Percentiles rank a stretch among this genome's conserved stretches.
phyloP scores from a whole-genome alignment of 1,140 invertebrate genomes.

The Drosophila sechellia region DNA sequence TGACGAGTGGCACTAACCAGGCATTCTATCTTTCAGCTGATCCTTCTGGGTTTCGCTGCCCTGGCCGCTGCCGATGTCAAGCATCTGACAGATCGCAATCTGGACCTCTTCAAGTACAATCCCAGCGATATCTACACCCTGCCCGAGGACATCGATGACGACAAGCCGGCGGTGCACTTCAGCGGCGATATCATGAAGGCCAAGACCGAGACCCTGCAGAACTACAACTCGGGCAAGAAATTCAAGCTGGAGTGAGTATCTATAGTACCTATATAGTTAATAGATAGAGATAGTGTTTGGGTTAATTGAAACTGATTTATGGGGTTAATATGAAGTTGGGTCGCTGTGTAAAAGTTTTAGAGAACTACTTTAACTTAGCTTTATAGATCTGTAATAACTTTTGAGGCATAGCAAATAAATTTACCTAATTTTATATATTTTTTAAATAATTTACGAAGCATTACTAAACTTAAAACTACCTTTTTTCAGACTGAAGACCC shows the following conservation, averaged over 20 bases:
- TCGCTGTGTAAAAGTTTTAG: neutral
- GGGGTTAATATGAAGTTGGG: too few relatives aligned
- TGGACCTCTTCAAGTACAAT: slow-evolving; percentile 82
- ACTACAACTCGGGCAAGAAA: slow-evolving; percentile 76
- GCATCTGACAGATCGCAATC: slow-evolving; percentile 74
- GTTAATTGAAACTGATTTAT: neutral
- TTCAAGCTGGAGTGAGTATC: slow-evolving; percentile 78
- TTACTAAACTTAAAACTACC: neutral
- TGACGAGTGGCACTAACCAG: neutral
- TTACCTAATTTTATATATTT: too few relatives aligned
- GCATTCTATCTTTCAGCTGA: slow-evolving; percentile 29
- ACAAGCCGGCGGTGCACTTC: slow-evolving; percentile 78
- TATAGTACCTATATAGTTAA: neutral
- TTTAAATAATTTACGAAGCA: too few relatives aligned
- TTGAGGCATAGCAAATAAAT: too few relatives aligned
- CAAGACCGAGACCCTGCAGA: slow-evolving; percentile 75
- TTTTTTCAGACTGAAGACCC: slow-evolving; percentile 73
- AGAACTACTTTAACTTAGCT: neutral
- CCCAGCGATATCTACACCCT: slow-evolving; percentile 79
- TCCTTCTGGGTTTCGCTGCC: slow-evolving; percentile 68
- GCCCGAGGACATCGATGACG: slow-evolving; percentile 83
- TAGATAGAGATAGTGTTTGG: neutral
- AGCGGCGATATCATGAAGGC: slow-evolving; percentile 81
- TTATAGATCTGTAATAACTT: neutral
- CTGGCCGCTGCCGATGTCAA: slow-evolving; percentile 72